Base-by-base conservation (phyloP, 2,797 vertebrate genomes). In the Acrossocheilus wenchowensis region DNA sequence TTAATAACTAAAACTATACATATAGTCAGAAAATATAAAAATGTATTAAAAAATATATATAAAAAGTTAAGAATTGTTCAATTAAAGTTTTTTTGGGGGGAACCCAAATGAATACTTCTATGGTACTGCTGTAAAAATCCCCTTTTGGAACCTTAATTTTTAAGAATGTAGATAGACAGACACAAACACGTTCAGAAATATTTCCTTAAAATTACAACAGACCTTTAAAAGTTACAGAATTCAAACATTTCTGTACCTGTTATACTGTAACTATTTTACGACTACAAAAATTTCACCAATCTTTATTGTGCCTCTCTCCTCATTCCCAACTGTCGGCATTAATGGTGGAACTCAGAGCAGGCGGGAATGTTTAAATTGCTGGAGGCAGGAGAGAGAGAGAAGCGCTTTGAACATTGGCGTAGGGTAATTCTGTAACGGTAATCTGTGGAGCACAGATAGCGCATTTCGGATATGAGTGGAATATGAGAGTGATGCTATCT, bases 401-500 rank as follows among this genome's bases (percentile, higher is more conserved):
- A 64, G 21, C 41, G 17, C 77, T 81, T 86, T 86, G 78, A 85
- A 85, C 83, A 79, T 45, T 69, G 77, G 64, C 39, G 39, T 78
- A 57, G 83, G 36, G 64, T 85, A 79, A 85, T 85, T 85, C 75
- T 85, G 69, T 86, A 81, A 73, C 78, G 21, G 81, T 87, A 83
- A 78, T 87, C 80, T 87, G 86, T 69, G 81, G 30, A 83, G 75
- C 34, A 41, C n/a, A 87, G 86, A 87, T 83, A 83, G 73, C 17
- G 21, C 14, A 43, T 77, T 78, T 77, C 80, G 81, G 80, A 87
- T 87, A 83, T 87, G 81, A 87, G 52, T 78, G 80, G 72, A 87
- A 83, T 87, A 83, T 83, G 86, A 78, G 81, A 69, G 69, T 73
- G 78, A 74, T 87, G 62, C 50, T 87, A 87, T 83, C 81, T 23